phyloP scores from a whole-genome alignment of 2,888 invertebrate genomes.

The Tricholauxania praeusta region DNA sequence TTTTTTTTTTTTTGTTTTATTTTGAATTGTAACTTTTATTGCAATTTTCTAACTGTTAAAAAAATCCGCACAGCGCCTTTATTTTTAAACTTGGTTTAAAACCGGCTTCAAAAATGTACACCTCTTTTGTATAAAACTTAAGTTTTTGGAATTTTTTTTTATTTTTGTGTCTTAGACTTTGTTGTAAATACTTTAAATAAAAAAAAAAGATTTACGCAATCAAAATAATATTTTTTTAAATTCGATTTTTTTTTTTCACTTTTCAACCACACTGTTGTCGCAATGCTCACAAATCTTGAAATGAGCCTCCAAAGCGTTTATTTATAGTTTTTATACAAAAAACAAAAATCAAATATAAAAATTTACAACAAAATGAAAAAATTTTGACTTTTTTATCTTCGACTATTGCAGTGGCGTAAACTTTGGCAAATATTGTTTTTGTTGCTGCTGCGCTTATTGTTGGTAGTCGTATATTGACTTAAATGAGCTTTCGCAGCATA shows the following conservation, averaged over 20 bases:
- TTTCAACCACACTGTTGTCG: constrained; percentile 46
- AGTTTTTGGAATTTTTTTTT: constrained; percentile 9
- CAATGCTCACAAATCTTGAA: constrained; percentile 63
- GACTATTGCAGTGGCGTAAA: neutral
- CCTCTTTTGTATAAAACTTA: constrained; percentile 47
- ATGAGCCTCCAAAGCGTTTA: constrained; percentile 64
- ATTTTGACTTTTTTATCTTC: constrained; percentile 12
- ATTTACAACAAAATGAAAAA: constrained; percentile 1
- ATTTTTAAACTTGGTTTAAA: constrained; percentile 55
- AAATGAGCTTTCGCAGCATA: no score
- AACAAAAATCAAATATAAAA: constrained; percentile 12
- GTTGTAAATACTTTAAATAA: neutral
- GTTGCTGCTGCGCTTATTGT: constrained; percentile 1
- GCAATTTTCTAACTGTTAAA: neutral
- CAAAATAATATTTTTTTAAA: constrained; percentile 21
- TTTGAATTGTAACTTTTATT: neutral
- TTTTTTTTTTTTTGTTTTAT: neutral
- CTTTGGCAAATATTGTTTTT: constrained; percentile 13
- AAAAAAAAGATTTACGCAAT: neutral
- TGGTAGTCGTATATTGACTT: neutral
- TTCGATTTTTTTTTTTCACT: constrained; percentile 25
- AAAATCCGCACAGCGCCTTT: neutral
- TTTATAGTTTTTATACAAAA: constrained; percentile 63
- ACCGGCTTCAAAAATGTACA: constrained; percentile 52
- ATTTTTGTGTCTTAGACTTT: constrained; percentile 22